phyloP scores from a whole-genome alignment of 2,113 vertebrate genomes.

The Phasianus colchicus region DNA sequence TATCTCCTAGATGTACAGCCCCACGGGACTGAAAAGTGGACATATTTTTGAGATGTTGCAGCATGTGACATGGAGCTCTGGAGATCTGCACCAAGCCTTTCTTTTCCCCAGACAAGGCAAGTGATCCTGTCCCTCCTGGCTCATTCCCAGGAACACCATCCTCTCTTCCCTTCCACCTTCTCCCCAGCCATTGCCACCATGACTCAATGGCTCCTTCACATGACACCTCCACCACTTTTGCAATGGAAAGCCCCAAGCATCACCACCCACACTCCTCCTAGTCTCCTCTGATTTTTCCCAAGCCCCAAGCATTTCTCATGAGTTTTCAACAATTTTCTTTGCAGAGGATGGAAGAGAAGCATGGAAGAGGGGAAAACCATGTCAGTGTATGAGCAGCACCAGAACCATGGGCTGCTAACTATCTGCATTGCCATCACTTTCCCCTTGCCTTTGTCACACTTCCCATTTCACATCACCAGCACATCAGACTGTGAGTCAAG shows the following conservation, averaged over 20 bases:
- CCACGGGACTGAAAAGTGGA: background rate
- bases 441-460: background rate
- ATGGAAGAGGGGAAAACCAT: background rate
- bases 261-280: background rate
- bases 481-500: background rate
- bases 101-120: background rate
- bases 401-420: background rate
- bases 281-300: background rate
- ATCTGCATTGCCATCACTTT: background rate
- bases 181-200: fast-evolving
- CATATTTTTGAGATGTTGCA: background rate
- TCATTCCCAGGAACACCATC: background rate
- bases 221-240: background rate
- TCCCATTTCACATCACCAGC: background rate
- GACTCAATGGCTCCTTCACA: background rate
- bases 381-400: background rate
- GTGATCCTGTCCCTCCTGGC: background rate
- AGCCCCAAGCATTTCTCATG: background rate
- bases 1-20: background rate
- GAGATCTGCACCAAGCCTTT: background rate
- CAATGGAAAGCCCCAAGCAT: background rate
- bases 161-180: background rate
- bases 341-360: background rate
- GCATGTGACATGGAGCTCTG: background rate
- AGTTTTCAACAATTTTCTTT: background rate